phyloP scores from a whole-genome alignment of 2,113 vertebrate genomes.

The Anoura caudifer region DNA sequence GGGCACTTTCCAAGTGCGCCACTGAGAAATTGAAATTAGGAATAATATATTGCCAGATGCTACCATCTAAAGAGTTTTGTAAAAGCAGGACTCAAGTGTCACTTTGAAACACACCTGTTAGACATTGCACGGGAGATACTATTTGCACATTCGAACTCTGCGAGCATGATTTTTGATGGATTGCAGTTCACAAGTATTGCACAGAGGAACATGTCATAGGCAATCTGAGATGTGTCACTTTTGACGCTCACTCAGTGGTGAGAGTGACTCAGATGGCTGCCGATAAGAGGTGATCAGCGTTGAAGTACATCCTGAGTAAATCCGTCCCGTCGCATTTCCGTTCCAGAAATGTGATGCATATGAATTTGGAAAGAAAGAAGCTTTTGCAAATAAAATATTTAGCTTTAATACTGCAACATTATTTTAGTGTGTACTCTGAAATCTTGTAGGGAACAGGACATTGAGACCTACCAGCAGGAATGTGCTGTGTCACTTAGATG shows the following conservation, averaged over 20 bases:
- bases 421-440: not conserved
- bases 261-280: not conserved
- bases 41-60: slow-evolving; percentile 16
- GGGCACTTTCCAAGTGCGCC: not conserved
- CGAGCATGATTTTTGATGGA: not conserved
- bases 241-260: not conserved
- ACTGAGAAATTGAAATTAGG: slow-evolving; percentile 31
- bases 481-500: not conserved
- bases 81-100: not conserved
- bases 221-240: not conserved
- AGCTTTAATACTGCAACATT: not conserved
- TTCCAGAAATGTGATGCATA: not conserved
- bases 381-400: slow-evolving; percentile 2
- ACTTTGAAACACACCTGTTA: slow-evolving; percentile 36
- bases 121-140: not conserved
- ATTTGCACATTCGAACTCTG: not conserved
- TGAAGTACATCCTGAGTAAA: not conserved
- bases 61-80: not conserved
- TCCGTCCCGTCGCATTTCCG: not conserved
- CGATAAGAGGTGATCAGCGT: not conserved
- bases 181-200: not conserved
- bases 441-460: not conserved
- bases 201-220: not conserved
- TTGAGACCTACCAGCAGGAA: not conserved
- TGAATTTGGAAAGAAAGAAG: not conserved